Evolutionary conservation across 2,113 vertebrate species (phyloP).

Genomic region (human): DNA sequence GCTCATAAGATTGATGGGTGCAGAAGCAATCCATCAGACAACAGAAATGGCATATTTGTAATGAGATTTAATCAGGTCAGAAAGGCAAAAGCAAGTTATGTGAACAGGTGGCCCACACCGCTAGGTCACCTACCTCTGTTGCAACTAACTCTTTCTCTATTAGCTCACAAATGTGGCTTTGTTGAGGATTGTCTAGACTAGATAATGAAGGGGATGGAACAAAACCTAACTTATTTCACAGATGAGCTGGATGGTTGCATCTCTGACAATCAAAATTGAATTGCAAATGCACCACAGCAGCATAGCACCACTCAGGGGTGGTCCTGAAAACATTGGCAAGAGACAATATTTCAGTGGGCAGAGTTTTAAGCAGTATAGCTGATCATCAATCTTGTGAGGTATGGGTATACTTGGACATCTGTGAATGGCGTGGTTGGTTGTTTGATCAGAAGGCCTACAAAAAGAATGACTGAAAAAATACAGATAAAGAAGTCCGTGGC

Average conservation of each 20-base stretch:
- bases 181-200: not conserved
- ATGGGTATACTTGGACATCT: not conserved
- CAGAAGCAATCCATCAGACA: not conserved
- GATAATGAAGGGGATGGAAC: not conserved
- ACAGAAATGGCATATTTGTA: not conserved
- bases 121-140: not conserved
- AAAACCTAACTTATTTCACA: not conserved
- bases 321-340: not conserved
- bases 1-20: not conserved
- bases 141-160: not conserved
- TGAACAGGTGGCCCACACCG: not conserved
- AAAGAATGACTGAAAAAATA: not conserved
- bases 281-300: not conserved
- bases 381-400: not conserved
- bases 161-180: not conserved
- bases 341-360: not conserved
- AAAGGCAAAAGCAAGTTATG: not conserved
- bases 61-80: not conserved
- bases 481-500: not conserved
- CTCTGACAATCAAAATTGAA: not conserved
- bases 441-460: not conserved
- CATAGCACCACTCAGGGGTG: not conserved
- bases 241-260: not conserved
- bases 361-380: not conserved
- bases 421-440: not conserved